phyloP scores from a whole-genome alignment of 2,797 vertebrate species.

The Gymnothorax javanicus region DNA sequence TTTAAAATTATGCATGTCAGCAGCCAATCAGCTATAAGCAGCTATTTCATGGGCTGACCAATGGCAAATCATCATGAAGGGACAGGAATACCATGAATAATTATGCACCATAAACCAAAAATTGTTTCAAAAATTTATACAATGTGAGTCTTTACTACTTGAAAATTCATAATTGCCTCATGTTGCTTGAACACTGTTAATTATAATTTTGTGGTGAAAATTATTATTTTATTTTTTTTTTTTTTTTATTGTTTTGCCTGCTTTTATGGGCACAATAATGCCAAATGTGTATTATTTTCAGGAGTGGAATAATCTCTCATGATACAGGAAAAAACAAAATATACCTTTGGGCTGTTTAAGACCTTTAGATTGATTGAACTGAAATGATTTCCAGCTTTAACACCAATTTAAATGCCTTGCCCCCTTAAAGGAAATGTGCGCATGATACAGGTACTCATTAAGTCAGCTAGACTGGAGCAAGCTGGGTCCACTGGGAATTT shows the following conservation, averaged over 20 bases:
- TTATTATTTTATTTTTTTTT: not conserved
- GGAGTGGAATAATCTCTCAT: constrained; percentile 2
- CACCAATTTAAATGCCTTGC: constrained; percentile 31
- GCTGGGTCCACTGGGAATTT: constrained; percentile 15
- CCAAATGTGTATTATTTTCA: not conserved
- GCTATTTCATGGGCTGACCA: too few species aligned
- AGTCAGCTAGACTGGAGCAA: not conserved
- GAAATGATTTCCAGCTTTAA: constrained; percentile 27
- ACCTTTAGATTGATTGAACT: constrained; percentile 36
- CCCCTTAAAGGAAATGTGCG: constrained; percentile 22
- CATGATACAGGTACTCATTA: constrained; percentile 29
- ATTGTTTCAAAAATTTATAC: too few species aligned
- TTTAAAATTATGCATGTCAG: too few species aligned
- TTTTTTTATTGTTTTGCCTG: not conserved
- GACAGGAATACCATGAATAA: too few species aligned
- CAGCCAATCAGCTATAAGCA: too few species aligned
- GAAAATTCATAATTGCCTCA: too few species aligned
- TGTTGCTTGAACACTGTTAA: too few species aligned
- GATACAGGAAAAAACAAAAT: not conserved
- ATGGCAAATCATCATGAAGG: too few species aligned
- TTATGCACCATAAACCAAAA: too few species aligned
- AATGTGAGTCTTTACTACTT: too few species aligned
- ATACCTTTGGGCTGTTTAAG: constrained; percentile 31
- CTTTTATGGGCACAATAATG: not conserved
- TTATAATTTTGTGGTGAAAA: too few species aligned